Percentiles rank a stretch among this genome's conserved stretches.
Evolutionary conservation across 2,113 vertebrate genomes (phyloP).

Genomic region (Poicephalus gulielmi): DNA sequence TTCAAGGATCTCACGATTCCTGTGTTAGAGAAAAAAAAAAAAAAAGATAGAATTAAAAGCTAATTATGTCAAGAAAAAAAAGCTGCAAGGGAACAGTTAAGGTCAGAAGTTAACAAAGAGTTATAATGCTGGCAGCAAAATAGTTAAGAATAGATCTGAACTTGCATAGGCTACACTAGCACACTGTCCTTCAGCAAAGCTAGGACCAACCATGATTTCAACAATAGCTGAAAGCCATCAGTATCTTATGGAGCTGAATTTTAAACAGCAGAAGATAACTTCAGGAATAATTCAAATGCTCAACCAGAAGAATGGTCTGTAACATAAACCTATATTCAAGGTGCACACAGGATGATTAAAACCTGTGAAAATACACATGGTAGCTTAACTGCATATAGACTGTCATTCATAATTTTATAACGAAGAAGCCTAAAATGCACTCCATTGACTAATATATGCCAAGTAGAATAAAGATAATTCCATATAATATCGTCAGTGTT

Average conservation of each 20-base stretch:
- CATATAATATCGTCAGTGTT: not conserved
- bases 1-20: constrained; percentile 96
- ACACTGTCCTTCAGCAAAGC: not conserved
- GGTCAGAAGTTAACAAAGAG: not conserved
- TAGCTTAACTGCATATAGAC: not conserved
- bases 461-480: not conserved
- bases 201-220: not conserved
- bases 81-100: not conserved
- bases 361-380: not conserved
- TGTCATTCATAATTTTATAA: not conserved
- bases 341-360: not conserved
- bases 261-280: not conserved
- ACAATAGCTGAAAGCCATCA: not conserved
- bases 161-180: not conserved
- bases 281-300: not conserved
- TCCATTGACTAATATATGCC: not conserved
- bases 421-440: not conserved
- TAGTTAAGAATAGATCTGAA: not conserved
- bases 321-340: not conserved
- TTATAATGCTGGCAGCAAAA: not conserved
- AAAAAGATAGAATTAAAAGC: not conserved
- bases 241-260: not conserved
- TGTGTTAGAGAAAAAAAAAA: constrained; percentile 19
- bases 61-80: not conserved
- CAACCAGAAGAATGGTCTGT: not conserved